Base-by-base conservation (phyloP, 2,888 invertebrate species). In the Brenthis ino region DNA sequence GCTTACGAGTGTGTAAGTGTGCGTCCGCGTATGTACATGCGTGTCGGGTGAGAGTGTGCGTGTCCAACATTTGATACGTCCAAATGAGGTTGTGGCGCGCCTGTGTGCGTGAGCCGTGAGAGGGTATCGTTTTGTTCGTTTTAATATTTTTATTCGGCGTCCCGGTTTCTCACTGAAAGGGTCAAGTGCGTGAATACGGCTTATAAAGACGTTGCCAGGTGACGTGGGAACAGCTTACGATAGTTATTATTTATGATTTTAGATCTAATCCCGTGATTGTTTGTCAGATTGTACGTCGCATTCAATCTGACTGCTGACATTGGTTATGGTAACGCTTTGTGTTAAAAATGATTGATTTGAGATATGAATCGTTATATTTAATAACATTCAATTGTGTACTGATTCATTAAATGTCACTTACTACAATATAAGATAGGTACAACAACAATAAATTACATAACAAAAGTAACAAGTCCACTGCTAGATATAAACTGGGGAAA, bases 171-270 rank as follows among this genome's bases (percentile, higher is more conserved):
- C 75, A 82, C 85, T 86, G 86, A 89, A 89, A 88, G 91, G 92
- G 91, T 91, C 91, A 90, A 89, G 87, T 85, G 83, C 76, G 83
- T 85, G 85, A 86, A 86, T 85, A 77, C 79, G 78, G 82, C 82
- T 86, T 88, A 89, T 89, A 84, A 85, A 91, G 89, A 87, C 85
- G 85, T 87, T 85, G 80, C 78, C 72, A 76, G 73, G 76, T 83
- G 87, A 88, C 89, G 88, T 91, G 91, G 87, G 91, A 91, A 91
- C 82, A 76, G 73, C 72, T 78, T 75, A 77, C 79, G 80, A 80
- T 77, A 78, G 77, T 79, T 79, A 77, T 85, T 85, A 82, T 85
- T 85, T 84, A 83, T 88, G 79, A 80, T 80, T 83, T 77, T 75
- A 77, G 70, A 73, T 77, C 79, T 81, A 78, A 78, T 80, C 79